phyloP scores from a whole-genome alignment of 2,888 invertebrate species.

The Philereme vetulata region DNA sequence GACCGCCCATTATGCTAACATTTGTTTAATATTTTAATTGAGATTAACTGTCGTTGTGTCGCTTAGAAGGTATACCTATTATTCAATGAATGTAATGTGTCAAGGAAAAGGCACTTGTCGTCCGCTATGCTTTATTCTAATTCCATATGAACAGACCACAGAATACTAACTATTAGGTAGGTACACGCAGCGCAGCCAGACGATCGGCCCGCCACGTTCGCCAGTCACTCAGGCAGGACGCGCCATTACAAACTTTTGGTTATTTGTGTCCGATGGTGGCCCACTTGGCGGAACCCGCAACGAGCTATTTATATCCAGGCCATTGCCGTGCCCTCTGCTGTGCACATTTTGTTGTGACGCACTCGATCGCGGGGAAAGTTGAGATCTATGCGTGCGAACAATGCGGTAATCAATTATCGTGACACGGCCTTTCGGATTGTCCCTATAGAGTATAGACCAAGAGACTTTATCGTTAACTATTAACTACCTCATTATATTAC shows the following conservation, averaged over 20 bases:
- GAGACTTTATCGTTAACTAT: no score
- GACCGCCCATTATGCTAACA: no score
- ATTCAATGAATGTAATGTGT: no score
- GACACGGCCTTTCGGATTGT: slow-evolving; percentile 49
- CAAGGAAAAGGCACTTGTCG: no score
- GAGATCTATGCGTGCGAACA: slow-evolving; percentile 43
- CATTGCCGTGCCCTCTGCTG: slow-evolving; percentile 63
- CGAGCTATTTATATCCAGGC: slow-evolving; percentile 68
- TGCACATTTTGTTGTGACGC: slow-evolving; percentile 37
- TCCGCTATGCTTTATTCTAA: no score
- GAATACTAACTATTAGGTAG: no score
- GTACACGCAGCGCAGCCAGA: no score
- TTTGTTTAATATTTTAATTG: no score
- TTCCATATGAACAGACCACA: no score
- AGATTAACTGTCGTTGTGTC: no score
- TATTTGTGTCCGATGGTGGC: slow-evolving; percentile 61
- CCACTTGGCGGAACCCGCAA: slow-evolving; percentile 67
- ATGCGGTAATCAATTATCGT: slow-evolving; percentile 49
- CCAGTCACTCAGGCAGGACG: neutral
- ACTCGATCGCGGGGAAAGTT: slow-evolving; percentile 45
- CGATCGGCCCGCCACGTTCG: neutral
- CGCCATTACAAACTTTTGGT: slow-evolving; percentile 24
- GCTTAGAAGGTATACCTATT: no score
- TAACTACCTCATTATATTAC: no score
- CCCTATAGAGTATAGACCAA: slow-evolving; percentile 24